Evolutionary conservation across 1,140 invertebrate genomes (phyloP).

Genomic region (Matsumurasca onukii): DNA sequence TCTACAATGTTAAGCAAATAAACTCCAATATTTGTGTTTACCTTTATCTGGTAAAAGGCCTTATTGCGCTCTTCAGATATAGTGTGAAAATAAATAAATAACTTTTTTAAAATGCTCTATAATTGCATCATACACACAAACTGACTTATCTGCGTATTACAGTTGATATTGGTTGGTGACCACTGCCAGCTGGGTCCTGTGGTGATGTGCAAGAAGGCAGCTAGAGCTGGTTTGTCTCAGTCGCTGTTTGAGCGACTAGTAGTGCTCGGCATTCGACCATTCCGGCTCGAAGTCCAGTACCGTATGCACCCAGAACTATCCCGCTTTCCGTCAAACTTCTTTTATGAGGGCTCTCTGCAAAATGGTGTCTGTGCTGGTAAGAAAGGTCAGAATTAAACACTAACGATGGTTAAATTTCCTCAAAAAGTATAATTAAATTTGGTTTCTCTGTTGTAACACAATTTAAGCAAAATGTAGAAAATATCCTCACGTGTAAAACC

Average conservation of each 20-base stretch:
- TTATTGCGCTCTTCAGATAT: too few relatives aligned
- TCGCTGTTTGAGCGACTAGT: constrained; percentile 97
- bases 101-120: too few relatives aligned
- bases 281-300: constrained; percentile 97
- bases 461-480: too few relatives aligned
- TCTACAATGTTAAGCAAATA: too few relatives aligned
- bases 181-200: constrained; percentile 98
- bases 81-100: too few relatives aligned
- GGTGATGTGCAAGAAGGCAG: constrained; percentile 99
- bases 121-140: too few relatives aligned
- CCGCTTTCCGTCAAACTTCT: constrained; percentile 98
- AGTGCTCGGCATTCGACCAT: constrained; percentile 92
- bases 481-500: neutral
- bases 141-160: constrained; percentile 43
- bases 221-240: constrained; percentile 93
- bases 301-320: constrained; percentile 98
- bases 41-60: too few relatives aligned
- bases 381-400: constrained; percentile 21
- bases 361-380: constrained; percentile 93
- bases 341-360: constrained; percentile 98
- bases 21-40: too few relatives aligned
- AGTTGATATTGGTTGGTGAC: constrained; percentile 96
- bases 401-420: too few relatives aligned
- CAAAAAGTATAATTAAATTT: too few relatives aligned
- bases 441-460: too few relatives aligned